These are phyloP conservation scores for Prosapia bicincta DNA, from an alignment of 2,888 invertebrate genomes.

Conservation along the genomic window DNA sequence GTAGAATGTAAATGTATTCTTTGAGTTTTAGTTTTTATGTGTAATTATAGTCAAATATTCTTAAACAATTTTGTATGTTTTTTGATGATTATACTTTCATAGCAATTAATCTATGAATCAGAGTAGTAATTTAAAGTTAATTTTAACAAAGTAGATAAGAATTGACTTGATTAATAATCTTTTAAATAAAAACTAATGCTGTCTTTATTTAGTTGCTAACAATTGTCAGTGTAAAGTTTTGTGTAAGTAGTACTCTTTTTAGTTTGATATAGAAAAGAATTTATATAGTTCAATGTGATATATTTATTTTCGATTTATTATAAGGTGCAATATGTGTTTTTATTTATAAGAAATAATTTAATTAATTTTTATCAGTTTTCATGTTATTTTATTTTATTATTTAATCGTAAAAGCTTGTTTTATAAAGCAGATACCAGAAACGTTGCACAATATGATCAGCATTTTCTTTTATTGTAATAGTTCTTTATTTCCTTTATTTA, in stretches of 20 bases:
- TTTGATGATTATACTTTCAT: not conserved
- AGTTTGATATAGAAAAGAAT: not conserved
- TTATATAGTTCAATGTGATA: not conserved
- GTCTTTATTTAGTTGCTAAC: not conserved
- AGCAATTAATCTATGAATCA: not conserved
- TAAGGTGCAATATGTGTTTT: not conserved
- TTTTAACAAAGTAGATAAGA: not conserved
- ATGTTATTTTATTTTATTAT: no score
- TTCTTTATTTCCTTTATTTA: no score
- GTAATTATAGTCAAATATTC: not conserved
- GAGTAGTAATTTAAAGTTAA: not conserved
- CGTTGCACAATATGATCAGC: no score
- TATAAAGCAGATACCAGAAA: no score
- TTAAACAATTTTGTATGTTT: not conserved
- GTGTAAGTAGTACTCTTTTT: not conserved
- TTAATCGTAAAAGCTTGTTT: no score
- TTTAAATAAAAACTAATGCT: not conserved
- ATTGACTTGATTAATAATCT: not conserved
- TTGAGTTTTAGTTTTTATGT: not conserved
- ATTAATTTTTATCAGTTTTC: no score
- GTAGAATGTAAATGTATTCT: no score
- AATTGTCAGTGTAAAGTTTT: not conserved
- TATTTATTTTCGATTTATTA: not conserved
- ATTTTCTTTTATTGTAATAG: no score
- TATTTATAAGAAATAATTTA: not conserved